Base-by-base conservation (phyloP, 2,797 vertebrate genomes). In the Aselliscus stoliczkanus region DNA sequence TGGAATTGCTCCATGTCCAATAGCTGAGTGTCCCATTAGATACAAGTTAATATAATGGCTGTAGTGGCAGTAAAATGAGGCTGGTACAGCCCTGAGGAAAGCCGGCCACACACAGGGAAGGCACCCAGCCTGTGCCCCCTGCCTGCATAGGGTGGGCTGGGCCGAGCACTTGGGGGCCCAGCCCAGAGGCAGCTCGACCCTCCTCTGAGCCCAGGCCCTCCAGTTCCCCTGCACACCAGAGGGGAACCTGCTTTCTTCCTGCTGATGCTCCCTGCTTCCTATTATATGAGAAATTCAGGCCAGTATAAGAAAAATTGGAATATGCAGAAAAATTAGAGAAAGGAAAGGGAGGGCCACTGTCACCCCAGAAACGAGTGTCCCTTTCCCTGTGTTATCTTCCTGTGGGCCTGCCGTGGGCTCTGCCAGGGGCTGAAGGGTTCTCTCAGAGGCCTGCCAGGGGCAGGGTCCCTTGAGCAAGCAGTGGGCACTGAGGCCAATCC, bases 1-100 rank as follows among this genome's bases (percentile, higher is more conserved):
- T 70, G 86, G 93, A 97, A 97, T 97, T 89, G 83, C 94, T 98
- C 97, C 94, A 44, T 39, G 82, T 97, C 97, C 96, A 92, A 98
- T 85, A 90, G 96, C 96, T 20, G 56, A 93, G 95, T 0, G 39
- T 97, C 95, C 97, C 93, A 95, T 98, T 97, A 98, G 94, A 77
- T 65, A 90, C 95, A 96, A 98, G 96, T 94, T 95, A 98, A 97
- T 96, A 94, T 75, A 77, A 58, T 94, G 94, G 69, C 65, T 23
- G 31, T 72, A 65, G 93, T 5, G 87, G 96, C 90, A 65, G 95
- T 64, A 47, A 96, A 88, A 97, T 15, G 69, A 93, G 77, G 64
- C 77, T 12, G 42, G 0, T 0, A 47, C 54, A 50, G 42, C 96
- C 95, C 76, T 7, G 44, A 60, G 73, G 91, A 5, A 31, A 17